These are phyloP conservation scores for Suillia variegata DNA, from an alignment of 2,888 invertebrate genomes.

Conservation along the genomic window DNA sequence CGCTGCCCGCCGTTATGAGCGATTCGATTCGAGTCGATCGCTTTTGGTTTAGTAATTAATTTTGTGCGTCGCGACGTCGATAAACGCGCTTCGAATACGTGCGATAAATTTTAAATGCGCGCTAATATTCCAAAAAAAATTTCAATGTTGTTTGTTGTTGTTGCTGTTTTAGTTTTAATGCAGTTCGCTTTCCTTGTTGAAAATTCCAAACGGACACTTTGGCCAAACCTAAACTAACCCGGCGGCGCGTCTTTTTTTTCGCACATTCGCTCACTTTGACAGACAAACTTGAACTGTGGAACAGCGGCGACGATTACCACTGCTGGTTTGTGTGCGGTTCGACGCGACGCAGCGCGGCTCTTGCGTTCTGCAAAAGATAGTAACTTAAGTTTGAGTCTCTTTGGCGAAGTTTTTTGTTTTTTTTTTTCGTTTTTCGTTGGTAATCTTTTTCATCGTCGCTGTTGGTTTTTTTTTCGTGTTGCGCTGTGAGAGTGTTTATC, in stretches of 20 bases:
- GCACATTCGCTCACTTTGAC: background rate
- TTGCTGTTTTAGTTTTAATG: background rate
- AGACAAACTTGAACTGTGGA: background rate
- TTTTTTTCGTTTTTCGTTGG: background rate
- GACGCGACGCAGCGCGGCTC: background rate
- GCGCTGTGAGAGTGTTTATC: background rate
- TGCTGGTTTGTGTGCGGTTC: too few species aligned
- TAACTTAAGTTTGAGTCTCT: background rate
- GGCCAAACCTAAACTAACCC: too few species aligned
- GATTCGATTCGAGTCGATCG: background rate
- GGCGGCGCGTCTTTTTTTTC: background rate
- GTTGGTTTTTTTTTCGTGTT: background rate
- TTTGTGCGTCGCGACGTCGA: background rate
- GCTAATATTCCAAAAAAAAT: too few species aligned
- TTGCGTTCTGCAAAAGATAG: background rate
- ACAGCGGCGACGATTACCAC: background rate
- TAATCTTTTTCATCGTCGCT: background rate
- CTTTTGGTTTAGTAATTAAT: slow-evolving; percentile 12
- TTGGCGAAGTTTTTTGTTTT: background rate
- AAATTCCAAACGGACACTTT: too few species aligned
- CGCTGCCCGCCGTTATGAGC: background rate
- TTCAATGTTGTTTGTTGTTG: too few species aligned
- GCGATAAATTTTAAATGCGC: too few species aligned
- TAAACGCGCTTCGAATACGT: too few species aligned
- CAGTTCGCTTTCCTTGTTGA: too few species aligned